Evolutionary conservation across 2,888 invertebrate species (phyloP).

Genomic region (Ceraclea dissimilis): DNA sequence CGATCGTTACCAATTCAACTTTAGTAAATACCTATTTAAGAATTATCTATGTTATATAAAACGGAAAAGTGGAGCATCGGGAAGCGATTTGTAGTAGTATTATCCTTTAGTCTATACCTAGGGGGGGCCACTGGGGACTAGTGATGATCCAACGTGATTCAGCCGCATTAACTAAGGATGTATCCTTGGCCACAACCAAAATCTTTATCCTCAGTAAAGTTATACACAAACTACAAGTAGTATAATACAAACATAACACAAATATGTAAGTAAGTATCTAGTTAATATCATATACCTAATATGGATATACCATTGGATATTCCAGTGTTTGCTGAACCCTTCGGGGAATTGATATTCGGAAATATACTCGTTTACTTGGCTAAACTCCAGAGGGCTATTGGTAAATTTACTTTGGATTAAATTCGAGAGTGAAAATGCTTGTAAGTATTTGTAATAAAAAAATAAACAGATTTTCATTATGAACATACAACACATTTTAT

Average conservation of each 20-base stretch:
- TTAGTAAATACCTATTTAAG: too few relatives aligned
- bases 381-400: neutral
- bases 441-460: neutral
- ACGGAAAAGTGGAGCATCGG: neutral
- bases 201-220: constrained; percentile 2
- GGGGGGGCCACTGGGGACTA: constrained; percentile 1
- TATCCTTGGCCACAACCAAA: constrained; percentile 6
- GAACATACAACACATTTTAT: neutral
- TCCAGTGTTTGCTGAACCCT: neutral
- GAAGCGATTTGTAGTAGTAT: neutral
- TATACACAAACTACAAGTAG: neutral
- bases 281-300: neutral
- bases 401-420: neutral
- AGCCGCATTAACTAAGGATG: constrained; percentile 16
- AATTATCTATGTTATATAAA: too few relatives aligned
- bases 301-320: neutral
- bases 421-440: neutral
- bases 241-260: neutral
- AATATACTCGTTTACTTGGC: neutral
- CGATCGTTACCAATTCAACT: too few relatives aligned
- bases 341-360: neutral
- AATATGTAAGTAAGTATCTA: neutral
- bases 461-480: neutral
- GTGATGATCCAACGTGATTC: constrained; percentile 18
- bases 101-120: neutral